phyloP scores from a whole-genome alignment of 2,888 invertebrate species.

The Oeneis ivallda region DNA sequence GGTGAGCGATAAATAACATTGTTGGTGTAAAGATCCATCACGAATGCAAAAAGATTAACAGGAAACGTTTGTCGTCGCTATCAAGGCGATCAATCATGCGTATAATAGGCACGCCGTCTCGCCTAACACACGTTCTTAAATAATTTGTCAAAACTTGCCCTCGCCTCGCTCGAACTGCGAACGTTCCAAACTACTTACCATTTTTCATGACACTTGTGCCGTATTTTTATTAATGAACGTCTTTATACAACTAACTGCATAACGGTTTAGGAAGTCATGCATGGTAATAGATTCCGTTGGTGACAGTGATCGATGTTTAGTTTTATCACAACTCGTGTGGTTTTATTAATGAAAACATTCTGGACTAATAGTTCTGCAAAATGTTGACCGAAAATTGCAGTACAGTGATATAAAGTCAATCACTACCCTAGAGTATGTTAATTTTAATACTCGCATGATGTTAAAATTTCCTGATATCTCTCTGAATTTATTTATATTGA shows the following conservation, averaged over 20 bases:
- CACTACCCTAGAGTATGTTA: background rate
- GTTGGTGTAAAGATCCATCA: too few relatives aligned
- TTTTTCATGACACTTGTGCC: slow-evolving; percentile 58
- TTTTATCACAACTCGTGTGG: too few relatives aligned
- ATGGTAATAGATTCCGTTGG: slow-evolving; percentile 25
- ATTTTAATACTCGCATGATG: background rate
- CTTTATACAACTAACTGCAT: slow-evolving; percentile 27
- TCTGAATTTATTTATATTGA: too few relatives aligned
- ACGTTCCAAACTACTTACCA: slow-evolving; percentile 57
- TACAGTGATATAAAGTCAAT: too few relatives aligned
- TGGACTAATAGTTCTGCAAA: slow-evolving; percentile 2
- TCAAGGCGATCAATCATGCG: slow-evolving; percentile 74
- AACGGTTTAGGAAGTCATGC: slow-evolving; percentile 18
- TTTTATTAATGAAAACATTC: slow-evolving; percentile 36
- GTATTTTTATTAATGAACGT: slow-evolving; percentile 46
- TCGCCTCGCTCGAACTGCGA: slow-evolving; percentile 59
- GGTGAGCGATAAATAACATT: too few relatives aligned
- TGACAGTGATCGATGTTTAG: slow-evolving; percentile 37
- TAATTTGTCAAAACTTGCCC: slow-evolving; percentile 78
- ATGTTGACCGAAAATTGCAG: background rate
- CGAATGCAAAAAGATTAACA: too few relatives aligned
- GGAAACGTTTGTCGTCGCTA: slow-evolving; percentile 62
- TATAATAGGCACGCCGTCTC: slow-evolving; percentile 73
- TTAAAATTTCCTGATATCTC: too few relatives aligned
- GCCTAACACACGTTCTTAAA: slow-evolving; percentile 78